These are phyloP conservation scores for Protosalanx chinensis DNA, from an alignment of 2,797 vertebrate genomes.

Conservation along the genomic window DNA sequence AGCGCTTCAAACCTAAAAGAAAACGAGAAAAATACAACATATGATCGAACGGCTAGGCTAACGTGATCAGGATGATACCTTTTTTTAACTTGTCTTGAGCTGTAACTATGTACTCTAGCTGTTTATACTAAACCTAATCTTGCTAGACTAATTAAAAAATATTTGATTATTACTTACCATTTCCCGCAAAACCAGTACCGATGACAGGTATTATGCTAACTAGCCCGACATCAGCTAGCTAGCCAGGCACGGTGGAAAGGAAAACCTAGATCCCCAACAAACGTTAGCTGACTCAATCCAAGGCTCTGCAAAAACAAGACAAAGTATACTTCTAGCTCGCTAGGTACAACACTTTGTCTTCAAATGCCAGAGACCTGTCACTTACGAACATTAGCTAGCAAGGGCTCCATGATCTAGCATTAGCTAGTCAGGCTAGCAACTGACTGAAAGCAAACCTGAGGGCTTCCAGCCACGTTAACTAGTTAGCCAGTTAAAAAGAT, in stretches of 20 bases:
- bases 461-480: no score
- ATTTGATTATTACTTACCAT: conserved; percentile 48
- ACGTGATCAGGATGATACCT: not conserved
- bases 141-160: not conserved
- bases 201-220: conserved; percentile 26
- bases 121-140: not conserved
- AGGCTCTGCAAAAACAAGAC: no score
- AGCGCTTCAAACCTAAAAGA: not conserved
- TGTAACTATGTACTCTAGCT: not conserved
- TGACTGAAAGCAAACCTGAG: no score
- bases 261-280: conserved; percentile 4
- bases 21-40: not conserved
- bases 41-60: not conserved
- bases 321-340: no score
- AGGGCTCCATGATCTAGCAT: not conserved
- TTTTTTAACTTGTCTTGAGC: not conserved
- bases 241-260: conserved; percentile 21
- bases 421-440: not conserved
- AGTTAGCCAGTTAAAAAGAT: conserved; percentile 2
- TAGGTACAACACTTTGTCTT: no score
- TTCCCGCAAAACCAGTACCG: conserved; percentile 50
- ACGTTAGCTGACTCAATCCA: no score
- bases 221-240: conserved; percentile 18
- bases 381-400: no score
- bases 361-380: no score